Evolutionary conservation across 2,113 vertebrate genomes (phyloP).

Genomic region (Sminthopsis crassicaudata): DNA sequence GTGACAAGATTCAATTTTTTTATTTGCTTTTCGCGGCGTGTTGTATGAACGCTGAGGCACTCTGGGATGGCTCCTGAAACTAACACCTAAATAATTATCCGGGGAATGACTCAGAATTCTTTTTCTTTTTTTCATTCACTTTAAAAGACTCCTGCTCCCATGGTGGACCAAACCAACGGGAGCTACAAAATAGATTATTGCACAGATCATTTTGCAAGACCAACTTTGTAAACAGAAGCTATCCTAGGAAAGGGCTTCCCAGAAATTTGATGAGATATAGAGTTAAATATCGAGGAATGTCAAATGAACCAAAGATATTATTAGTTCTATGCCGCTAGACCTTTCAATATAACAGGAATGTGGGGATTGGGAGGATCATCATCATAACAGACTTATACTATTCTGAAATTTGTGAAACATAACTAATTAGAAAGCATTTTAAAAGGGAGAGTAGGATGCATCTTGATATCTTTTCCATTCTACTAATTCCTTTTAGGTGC

Average conservation of each 20-base stretch:
- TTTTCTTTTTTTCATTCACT: slow-evolving; percentile 1
- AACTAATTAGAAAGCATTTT: background rate
- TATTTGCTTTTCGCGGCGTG: background rate
- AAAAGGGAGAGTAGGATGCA: background rate
- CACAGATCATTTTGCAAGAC: background rate
- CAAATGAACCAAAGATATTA: background rate
- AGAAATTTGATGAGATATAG: background rate
- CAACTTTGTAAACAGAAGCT: background rate
- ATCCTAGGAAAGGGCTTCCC: background rate
- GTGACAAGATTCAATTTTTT: slow-evolving; percentile 4
- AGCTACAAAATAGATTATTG: background rate
- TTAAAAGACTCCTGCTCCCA: background rate
- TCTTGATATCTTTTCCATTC: background rate
- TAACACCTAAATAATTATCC: background rate
- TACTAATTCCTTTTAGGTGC: background rate
- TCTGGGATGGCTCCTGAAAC: background rate
- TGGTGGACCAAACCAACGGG: background rate
- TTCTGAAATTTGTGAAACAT: background rate
- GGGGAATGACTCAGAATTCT: background rate
- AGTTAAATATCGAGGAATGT: background rate
- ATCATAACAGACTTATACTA: background rate
- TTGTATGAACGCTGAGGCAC: background rate
- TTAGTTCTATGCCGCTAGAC: background rate
- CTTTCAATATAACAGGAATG: background rate
- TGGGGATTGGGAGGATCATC: background rate